Evolutionary conservation across 2,797 vertebrate genomes (phyloP).

Genomic region (Hypotaenidia okinawae): DNA sequence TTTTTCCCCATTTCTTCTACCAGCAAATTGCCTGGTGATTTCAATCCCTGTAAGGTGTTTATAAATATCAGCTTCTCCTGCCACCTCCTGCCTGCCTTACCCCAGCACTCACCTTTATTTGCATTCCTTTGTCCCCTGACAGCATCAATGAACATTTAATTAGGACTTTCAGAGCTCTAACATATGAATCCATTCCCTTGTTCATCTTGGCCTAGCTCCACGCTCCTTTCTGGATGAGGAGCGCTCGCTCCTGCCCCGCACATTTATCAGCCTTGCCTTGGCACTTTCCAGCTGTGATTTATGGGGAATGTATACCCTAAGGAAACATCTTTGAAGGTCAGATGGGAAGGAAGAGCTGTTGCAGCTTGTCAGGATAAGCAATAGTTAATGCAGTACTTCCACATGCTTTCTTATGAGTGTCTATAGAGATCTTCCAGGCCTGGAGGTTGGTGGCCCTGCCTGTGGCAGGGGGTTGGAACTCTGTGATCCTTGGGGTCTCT

Average conservation of each 20-base stretch:
- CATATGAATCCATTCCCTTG: neutral
- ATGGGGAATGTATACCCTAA: neutral
- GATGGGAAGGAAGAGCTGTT: neutral
- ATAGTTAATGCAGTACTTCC: neutral
- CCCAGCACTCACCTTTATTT: neutral
- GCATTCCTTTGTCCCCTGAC: neutral
- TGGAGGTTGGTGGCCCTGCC: no score
- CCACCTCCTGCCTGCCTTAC: neutral
- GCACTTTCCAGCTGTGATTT: conserved; percentile 6
- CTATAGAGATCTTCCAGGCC: rapidly evolving
- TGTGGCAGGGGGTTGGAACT: no score
- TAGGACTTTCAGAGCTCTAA: neutral
- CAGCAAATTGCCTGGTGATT: neutral
- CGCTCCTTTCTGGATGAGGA: neutral
- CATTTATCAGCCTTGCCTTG: neutral
- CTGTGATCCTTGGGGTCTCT: no score
- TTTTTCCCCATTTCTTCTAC: neutral
- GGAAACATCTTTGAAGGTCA: neutral
- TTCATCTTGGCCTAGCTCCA: neutral
- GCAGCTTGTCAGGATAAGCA: neutral
- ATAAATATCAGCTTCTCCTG: neutral
- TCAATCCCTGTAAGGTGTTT: neutral
- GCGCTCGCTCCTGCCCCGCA: neutral
- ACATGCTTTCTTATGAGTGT: neutral
- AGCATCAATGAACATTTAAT: neutral